A percentile compares a stretch with the other conserved stretches of the same genome.
Conservation (phyloP, 2,888 invertebrate genomes). For the Acronicta alni region DNA sequence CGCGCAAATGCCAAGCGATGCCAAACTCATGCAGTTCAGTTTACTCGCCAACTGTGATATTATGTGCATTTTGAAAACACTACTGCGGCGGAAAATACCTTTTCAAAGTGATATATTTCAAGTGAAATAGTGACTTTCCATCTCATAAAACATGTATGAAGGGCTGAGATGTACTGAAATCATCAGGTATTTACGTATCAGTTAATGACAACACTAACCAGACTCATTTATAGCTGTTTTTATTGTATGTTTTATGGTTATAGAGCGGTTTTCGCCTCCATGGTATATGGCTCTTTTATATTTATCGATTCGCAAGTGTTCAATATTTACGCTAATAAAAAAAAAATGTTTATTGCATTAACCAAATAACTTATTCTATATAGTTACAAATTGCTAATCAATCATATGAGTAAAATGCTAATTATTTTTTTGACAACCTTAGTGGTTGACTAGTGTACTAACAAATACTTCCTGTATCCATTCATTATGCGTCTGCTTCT, state of each 20-base stretch:
- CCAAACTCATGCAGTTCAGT: slow-evolving; percentile 45
- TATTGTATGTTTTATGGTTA: slow-evolving; percentile 38
- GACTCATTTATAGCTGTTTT: slow-evolving; percentile 28
- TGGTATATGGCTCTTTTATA: slow-evolving; percentile 23
- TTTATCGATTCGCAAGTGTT: not conserved
- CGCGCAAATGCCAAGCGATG: slow-evolving; percentile 69
- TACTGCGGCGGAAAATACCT: not conserved
- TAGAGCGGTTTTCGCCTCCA: slow-evolving; percentile 18
- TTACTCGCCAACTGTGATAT: slow-evolving; percentile 22
- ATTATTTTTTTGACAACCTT: slow-evolving; percentile 6
- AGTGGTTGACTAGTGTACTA: slow-evolving; percentile 1
- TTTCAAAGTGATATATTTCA: not conserved
- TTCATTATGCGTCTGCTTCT: slow-evolving; percentile 7
- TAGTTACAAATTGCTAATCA: no score
- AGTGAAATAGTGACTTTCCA: slow-evolving; percentile 20
- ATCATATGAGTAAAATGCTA: slow-evolving; percentile 1
- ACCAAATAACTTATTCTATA: no score
- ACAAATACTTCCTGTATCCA: slow-evolving; percentile 15
- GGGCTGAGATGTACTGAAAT: slow-evolving; percentile 64
- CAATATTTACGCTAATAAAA: not conserved
- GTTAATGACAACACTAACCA: not conserved
- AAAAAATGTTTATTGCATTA: no score
- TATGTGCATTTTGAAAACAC: slow-evolving; percentile 31
- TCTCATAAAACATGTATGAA: slow-evolving; percentile 63
- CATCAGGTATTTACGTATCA: slow-evolving; percentile 56